Percentiles rank a stretch among this genome's conserved stretches.
These are phyloP conservation scores for Bruchidius siliquastri DNA, from an alignment of 2,888 invertebrate genomes.

Conservation along the genomic window DNA sequence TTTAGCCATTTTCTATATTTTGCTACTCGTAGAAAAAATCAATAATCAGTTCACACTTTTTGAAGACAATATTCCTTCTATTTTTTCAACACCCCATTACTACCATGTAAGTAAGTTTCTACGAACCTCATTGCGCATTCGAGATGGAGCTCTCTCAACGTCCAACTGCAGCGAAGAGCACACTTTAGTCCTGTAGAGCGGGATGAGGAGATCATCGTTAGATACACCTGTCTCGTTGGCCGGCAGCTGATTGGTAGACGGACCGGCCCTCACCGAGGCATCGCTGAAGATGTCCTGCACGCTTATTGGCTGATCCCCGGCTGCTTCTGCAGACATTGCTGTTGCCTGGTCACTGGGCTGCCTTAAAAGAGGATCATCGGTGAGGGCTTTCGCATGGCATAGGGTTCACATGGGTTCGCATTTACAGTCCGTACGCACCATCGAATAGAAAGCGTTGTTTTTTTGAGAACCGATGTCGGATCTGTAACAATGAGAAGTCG, in stretches of 20 bases:
- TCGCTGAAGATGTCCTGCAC: slow-evolving; percentile 26
- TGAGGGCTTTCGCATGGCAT: not conserved
- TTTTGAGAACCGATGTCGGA: not conserved
- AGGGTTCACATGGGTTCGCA: not conserved
- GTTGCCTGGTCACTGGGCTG: not conserved
- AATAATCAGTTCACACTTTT: too few species aligned
- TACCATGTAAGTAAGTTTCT: slow-evolving; percentile 14
- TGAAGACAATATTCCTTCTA: too few species aligned
- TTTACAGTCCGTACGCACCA: not conserved
- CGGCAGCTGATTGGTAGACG: not conserved
- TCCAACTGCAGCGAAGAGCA: slow-evolving; percentile 33
- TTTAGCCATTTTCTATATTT: too few species aligned
- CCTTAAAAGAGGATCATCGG: not conserved
- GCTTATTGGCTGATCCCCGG: slow-evolving; percentile 15
- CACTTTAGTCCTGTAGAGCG: slow-evolving; percentile 26
- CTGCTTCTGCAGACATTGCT: not conserved
- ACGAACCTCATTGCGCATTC: slow-evolving; percentile 20
- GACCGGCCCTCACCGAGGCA: slow-evolving; percentile 5
- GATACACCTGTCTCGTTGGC: not conserved
- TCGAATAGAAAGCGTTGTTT: not conserved
- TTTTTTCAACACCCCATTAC: too few species aligned
- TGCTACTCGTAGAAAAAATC: too few species aligned
- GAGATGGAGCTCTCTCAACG: slow-evolving; percentile 25
- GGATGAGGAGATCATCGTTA: slow-evolving; percentile 17
- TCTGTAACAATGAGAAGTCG: not conserved